Base-by-base conservation (phyloP, 2,113 vertebrate species). In the Pungitius pungitius region DNA sequence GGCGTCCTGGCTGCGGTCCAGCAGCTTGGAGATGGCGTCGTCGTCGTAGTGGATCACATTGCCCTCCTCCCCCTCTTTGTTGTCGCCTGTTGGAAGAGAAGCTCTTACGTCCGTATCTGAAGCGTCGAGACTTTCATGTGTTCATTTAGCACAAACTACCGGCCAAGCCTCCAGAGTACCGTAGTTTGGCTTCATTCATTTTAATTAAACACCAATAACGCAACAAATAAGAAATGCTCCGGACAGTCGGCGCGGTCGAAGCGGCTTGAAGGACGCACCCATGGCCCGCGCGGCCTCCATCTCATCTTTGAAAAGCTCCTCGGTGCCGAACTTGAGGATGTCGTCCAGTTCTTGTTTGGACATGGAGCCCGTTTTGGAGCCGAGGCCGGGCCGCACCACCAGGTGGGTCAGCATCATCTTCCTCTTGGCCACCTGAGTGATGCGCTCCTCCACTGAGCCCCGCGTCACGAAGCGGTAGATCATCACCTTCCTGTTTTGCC, bases 381-480 rank as follows among this genome's bases (percentile, higher is more conserved):
- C 98, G 0, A 99, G 93, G 61, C 98, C 98, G 0, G 98, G 98
- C 11, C 98, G 94, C 20, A 99, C 98, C 56, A 99, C 98, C 68
- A 99, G 90, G 82, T 99, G 98, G 0, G 98, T 99, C 70, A 99
- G 91, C 98, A 99, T 99, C 98, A 99, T 99, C 93, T 99, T 99
- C 87, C 97, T 95, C 72, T 99, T 99, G 62, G 98, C 98, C 87
- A 99, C 98, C 90, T 99, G 97, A 8, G 98, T 99, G 91, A 99
- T 99, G 24, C 98, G 93, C 88, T 99, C 98, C 85, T 99, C 98
- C 39, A 99, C 98, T 0, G 96, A 97, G 59, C 97, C 97, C 33
- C 98, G 92, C 0, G 98, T 99, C 88, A 99, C 98, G 0, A 99
- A 99, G 43, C 98, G 96, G 80, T 99, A 99, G 87, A 99, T 99